Evolutionary conservation across 2,797 vertebrate species (phyloP), one percentile per base, ranked within the genome.

Genomic region (Sebastolobus alascanus): DNA sequence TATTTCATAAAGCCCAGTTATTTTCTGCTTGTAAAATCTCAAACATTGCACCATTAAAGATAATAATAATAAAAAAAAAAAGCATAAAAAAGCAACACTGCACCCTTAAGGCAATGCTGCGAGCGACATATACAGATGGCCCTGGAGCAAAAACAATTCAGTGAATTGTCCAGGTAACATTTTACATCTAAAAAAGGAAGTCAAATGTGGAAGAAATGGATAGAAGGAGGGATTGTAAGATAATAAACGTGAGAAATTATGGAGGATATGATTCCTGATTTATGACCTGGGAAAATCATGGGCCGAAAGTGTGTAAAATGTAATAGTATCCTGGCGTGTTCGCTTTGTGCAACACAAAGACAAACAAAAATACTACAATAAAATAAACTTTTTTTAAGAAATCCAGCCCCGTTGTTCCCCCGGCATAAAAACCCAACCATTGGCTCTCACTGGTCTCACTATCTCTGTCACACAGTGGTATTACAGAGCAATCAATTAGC

Each of bases 41-140:
- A 95, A 79, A 83, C 81, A 93, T 93, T 93, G 89, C 90, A 94
- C 94, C 93, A 96, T 96, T 97, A 97, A 79, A 97, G 93, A 95
- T 20, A 85, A 96, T 93, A 96, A 95, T 84, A 93, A 94, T 50
- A 50, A 95, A 94, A 92, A 83, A 58, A 58, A 87, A 38, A 79
- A 68, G 56, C 52, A 73, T 84, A 72, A 77, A 61, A 77, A 78
- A 75, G 58, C 65, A 80, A 80, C 43, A 43, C 7, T 33, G 16
- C 40, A 56, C n/a, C 29, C 67, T 54, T n/a, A 69, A 75, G 37
- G 66, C 33, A 13, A 35, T 2, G 38, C 43, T 68, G 37, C 61
- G 37, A 78, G 35, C 6, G 1, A 60, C 38, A 70, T 33, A 56
- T 27, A n/a, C 10, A 2, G 25, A 46, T 50, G 13, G 43, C 40